Base-by-base conservation (phyloP, 2,888 invertebrate species). In the Lypha dubia region DNA sequence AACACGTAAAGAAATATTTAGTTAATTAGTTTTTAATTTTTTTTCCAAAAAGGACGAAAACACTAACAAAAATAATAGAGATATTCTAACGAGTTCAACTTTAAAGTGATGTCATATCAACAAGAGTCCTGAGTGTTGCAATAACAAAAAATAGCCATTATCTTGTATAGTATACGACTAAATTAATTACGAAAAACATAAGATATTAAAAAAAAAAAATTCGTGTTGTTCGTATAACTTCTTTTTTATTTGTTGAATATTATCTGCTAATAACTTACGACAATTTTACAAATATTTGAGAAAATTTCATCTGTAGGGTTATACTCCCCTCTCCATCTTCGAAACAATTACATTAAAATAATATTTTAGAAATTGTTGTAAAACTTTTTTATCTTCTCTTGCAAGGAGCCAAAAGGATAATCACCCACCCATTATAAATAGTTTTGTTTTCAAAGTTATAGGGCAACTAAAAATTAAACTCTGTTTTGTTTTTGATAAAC, bases 91-190 rank as follows among this genome's bases (percentile, higher is more conserved):
- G 35, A 38, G 38, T 38, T 58, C 49, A 44, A 24, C 32, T 81
- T 56, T 71, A 44, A 41, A 76, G 65, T 82, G 32, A 71, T 70
- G 63, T 76, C 71, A 76, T 82, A 65, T 82, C 65, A 82, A 76
- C 82, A 76, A 65, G 49, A 71, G 63, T 76, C 67, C 62, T 71
- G 51, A 49, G 63, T 70, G 11, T 58, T 46, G 63, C 22, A 63
- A 65, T 70, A 44, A 13, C 32, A 74, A 3, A 71, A n/a, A 82
- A 41, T 58, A 49, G 11, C 70, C 68, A 81, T 75, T 75, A 75
- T 58, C 32, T 65, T 41, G 63, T 41, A 28, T 63, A 75, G 70
- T 65, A 67, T 7, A 22, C 22, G 13, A 51, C 13, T 51, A 51
- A 22, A 22, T 51, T 22, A 22, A 22, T 22, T 22, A 51, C 11